These are phyloP conservation scores for Anoplius nigerrimus DNA, from an alignment of 2,888 invertebrate species.

Conservation along the genomic window DNA sequence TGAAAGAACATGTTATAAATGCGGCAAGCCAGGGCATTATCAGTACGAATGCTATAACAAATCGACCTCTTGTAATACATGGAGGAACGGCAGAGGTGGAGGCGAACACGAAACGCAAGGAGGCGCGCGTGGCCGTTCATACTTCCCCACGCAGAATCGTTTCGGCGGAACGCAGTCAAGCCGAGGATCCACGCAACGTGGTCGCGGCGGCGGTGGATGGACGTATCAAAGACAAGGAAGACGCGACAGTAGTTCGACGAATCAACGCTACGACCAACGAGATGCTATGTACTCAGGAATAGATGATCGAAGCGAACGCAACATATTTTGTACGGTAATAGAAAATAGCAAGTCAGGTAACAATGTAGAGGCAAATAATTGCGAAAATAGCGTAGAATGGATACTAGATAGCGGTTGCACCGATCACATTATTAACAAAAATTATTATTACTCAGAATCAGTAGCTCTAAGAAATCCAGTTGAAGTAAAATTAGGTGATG, in stretches of 20 bases:
- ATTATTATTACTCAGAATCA: conserved; percentile 4
- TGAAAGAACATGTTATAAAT: conserved; percentile 1
- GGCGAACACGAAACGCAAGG: neutral
- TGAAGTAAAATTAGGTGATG: conserved; percentile 19
- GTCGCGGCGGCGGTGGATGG: too few species aligned
- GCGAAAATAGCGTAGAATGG: too few species aligned
- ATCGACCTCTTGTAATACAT: neutral
- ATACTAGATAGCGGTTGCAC: conserved; percentile 22
- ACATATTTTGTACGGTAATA: too few species aligned
- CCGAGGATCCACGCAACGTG: neutral
- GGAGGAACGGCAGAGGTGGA: neutral
- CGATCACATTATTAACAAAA: conserved; percentile 16
- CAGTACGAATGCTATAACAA: neutral
- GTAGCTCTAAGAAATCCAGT: neutral
- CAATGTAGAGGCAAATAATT: too few species aligned
- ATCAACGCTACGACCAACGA: too few species aligned
- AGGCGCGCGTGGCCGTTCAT: too few species aligned
- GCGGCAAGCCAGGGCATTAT: neutral
- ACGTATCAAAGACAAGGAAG: too few species aligned
- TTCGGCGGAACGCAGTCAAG: neutral
- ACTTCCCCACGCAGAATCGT: too few species aligned
- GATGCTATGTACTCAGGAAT: too few species aligned
- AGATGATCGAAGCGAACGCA: too few species aligned
- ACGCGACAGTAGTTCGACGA: too few species aligned
- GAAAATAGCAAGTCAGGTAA: too few species aligned